Conservation (phyloP, 1,140 invertebrate species). For the Ladona fulva region DNA sequence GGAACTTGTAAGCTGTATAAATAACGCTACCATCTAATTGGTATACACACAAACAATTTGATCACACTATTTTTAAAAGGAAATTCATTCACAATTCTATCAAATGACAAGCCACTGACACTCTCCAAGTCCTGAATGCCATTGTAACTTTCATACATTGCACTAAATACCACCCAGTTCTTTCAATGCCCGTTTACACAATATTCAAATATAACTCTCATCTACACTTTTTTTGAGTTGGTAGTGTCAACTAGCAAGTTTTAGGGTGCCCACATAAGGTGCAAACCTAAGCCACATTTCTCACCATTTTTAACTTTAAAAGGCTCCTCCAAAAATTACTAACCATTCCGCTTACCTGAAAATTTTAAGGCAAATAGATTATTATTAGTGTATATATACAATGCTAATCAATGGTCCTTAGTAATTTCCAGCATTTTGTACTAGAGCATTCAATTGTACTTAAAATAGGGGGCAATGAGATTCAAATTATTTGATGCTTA, state of each 20-base stretch:
- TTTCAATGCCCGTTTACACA: neutral
- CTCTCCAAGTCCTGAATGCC: neutral
- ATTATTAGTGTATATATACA: conserved; percentile 4
- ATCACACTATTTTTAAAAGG: conserved; percentile 7
- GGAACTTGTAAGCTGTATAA: conserved; percentile 9
- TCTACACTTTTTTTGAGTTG: neutral
- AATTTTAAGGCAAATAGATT: conserved; percentile 7
- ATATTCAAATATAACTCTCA: conserved; percentile 2
- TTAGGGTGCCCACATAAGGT: conserved; percentile 3
- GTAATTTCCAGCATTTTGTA: conserved; percentile 10
- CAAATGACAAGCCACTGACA: conserved; percentile 7
- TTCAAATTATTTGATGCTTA: conserved; percentile 9
- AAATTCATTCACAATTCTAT: conserved; percentile 8
- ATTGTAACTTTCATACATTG: conserved; percentile 10
- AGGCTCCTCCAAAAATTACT: neutral
- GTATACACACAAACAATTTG: conserved; percentile 10
- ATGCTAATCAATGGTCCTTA: conserved; percentile 8
- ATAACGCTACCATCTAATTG: conserved; percentile 3
- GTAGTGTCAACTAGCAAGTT: neutral
- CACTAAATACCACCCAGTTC: neutral
- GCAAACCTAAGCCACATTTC: neutral
- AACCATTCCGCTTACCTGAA: conserved; percentile 8
- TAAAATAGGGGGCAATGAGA: conserved; percentile 8
- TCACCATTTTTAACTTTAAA: conserved; percentile 1
- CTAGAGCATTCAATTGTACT: conserved; percentile 1